Evolutionary conservation across 2,888 invertebrate genomes (phyloP).

Genomic region (Patella depressa): DNA sequence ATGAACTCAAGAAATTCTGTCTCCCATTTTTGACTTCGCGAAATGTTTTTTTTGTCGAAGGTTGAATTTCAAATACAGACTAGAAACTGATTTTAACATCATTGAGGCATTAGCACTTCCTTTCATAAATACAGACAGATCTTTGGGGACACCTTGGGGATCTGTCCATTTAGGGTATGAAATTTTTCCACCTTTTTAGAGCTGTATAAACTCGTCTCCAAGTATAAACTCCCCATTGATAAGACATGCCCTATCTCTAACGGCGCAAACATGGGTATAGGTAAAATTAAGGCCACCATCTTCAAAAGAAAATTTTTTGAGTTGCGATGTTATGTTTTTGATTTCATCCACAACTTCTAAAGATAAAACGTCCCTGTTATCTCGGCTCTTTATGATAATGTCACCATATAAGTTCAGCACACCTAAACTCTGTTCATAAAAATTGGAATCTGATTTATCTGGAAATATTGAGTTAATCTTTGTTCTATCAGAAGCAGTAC

Average conservation of each 20-base stretch:
- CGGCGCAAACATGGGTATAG: constrained; percentile 21
- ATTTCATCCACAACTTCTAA: constrained; percentile 31
- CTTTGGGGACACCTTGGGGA: background rate
- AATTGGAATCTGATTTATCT: constrained; percentile 21
- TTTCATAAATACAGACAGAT: constrained; percentile 11
- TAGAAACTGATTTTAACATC: constrained; percentile 10
- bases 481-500: constrained; percentile 46
- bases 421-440: constrained; percentile 35
- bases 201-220: constrained; percentile 16
- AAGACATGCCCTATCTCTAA: constrained; percentile 13
- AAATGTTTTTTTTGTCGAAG: constrained; percentile 18
- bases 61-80: constrained; percentile 25
- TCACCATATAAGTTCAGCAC: constrained; percentile 33
- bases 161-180: constrained; percentile 27
- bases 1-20: background rate
- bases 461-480: constrained; percentile 38
- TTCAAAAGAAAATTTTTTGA: constrained; percentile 15
- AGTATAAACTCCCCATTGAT: constrained; percentile 25
- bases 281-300: constrained; percentile 11
- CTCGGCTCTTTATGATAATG: constrained; percentile 33
- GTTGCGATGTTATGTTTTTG: constrained; percentile 18
- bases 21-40: constrained; percentile 19
- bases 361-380: constrained; percentile 30
- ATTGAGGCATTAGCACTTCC: background rate
- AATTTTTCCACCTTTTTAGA: constrained; percentile 4